These are phyloP conservation scores for Oreochromis spilurus DNA, from an alignment of 2,113 vertebrate genomes.

Conservation along the genomic window DNA sequence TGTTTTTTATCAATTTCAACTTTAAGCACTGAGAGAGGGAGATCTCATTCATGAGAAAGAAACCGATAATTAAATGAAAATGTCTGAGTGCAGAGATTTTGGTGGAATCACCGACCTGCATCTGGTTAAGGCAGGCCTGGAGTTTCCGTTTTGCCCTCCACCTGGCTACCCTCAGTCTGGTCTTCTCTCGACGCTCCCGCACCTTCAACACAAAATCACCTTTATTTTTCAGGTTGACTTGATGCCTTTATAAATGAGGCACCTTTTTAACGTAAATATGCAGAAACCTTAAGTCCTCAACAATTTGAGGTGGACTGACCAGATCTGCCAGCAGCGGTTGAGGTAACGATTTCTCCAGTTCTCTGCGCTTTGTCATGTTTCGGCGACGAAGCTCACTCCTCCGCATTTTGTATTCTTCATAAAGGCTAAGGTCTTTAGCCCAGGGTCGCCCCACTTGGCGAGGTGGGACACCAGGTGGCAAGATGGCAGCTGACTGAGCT, in stretches of 20 bases:
- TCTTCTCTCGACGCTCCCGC: slow-evolving; percentile 64
- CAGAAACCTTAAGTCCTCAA: background rate
- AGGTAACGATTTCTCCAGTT: slow-evolving; percentile 72
- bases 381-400: slow-evolving; percentile 64
- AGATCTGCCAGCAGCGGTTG: slow-evolving; percentile 72
- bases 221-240: background rate
- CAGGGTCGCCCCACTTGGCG: slow-evolving; percentile 39
- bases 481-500: background rate
- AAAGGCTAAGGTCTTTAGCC: slow-evolving; percentile 66
- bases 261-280: background rate
- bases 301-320: slow-evolving; percentile 15
- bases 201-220: slow-evolving; percentile 25
- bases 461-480: background rate
- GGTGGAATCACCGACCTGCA: slow-evolving; percentile 19
- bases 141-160: slow-evolving; percentile 68
- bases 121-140: slow-evolving; percentile 55
- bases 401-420: slow-evolving; percentile 69
- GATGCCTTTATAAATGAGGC: background rate
- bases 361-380: slow-evolving; percentile 57
- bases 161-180: slow-evolving; percentile 59
- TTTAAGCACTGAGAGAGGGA: background rate
- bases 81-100: accelerated
- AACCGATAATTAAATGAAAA: background rate
- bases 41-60: background rate
- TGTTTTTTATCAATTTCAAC: accelerated